phyloP scores from a whole-genome alignment of 2,797 vertebrate genomes.

The Otus scops region DNA sequence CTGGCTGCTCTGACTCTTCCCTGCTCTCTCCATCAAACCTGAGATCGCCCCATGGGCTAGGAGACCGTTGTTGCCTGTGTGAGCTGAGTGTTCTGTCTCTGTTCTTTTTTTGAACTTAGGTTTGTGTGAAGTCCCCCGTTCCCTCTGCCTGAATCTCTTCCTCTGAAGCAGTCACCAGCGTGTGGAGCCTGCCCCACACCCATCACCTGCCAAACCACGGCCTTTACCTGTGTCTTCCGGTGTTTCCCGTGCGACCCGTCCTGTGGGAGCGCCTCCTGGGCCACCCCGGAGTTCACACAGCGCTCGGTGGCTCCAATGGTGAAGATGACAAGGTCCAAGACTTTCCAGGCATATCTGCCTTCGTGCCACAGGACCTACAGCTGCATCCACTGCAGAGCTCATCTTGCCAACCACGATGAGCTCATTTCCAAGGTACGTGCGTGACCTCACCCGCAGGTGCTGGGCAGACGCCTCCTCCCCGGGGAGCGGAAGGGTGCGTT shows the following conservation, averaged over 20 bases:
- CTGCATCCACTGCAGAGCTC: constrained; percentile 98
- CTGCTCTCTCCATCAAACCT: background rate
- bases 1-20: background rate
- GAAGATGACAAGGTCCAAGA: constrained; percentile 93
- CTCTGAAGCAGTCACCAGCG: constrained; percentile 72
- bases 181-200: constrained; percentile 89
- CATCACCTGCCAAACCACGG: constrained; percentile 91
- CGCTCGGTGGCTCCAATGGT: constrained; percentile 87
- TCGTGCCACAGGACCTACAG: constrained; percentile 98
- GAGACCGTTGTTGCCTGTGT: rapidly evolving
- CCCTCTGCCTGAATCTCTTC: constrained; percentile 1
- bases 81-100: background rate
- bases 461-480: background rate
- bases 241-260: constrained; percentile 99
- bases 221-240: constrained; percentile 99
- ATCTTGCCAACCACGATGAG: constrained; percentile 98
- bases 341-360: constrained; percentile 97
- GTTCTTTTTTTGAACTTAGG: constrained; percentile 3
- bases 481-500: background rate
- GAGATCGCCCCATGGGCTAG: rapidly evolving
- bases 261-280: constrained; percentile 97
- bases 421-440: constrained; percentile 95
- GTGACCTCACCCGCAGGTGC: background rate
- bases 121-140: background rate
- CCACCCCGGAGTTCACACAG: constrained; percentile 84